Evolutionary conservation across 2,113 vertebrate species (phyloP), one percentile per base, ranked within the genome.

Genomic region (Corythaixoides concolor): DNA sequence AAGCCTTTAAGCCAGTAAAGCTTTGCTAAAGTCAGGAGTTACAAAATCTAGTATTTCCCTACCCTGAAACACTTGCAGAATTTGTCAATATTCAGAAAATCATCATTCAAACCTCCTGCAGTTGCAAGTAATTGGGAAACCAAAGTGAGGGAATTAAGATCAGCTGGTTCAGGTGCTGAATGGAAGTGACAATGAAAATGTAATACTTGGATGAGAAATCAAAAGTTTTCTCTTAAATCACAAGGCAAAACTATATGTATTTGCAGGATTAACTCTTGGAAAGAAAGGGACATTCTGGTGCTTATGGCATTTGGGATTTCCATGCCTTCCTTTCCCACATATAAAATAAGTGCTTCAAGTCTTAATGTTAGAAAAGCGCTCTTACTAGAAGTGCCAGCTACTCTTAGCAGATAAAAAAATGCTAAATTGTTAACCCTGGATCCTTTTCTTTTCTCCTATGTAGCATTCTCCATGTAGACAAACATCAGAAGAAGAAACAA

Each of bases 1-100:
- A 93, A 97, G 89, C 76, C 91, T 80, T 81, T 88, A 94, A 90
- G 80, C 60, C 68, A 90, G 33, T 20, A 81, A 89, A 86, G 76
- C 60, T 86, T 60, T 86, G 39, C 80, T 88, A 30, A 73, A 92
- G 64, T 77, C 60, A 39, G 24, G 16, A 92, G 63, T 77, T 92
- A 92, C 27, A 66, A 80, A 85, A 90, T 74, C 55, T 52, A 43
- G 66, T 75, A 64, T 59, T 94, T 87, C 3, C 2, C 23, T 75
- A 35, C 50, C 41, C 63, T 1, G 5, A 63, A 93, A 90, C 78
- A 58, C 75, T 93, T 81, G 52, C 50, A 86, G 47, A 62, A 63
- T 45, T 70, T 43, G 52, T 93, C 73, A 21, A 78, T 93, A 84
- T 37, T 87, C 80, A 64, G 56, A 60, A 93, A 94, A 59, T 6